Evolutionary conservation across 2,797 vertebrate species (phyloP).

Genomic region (Eulemur rubriventer): DNA sequence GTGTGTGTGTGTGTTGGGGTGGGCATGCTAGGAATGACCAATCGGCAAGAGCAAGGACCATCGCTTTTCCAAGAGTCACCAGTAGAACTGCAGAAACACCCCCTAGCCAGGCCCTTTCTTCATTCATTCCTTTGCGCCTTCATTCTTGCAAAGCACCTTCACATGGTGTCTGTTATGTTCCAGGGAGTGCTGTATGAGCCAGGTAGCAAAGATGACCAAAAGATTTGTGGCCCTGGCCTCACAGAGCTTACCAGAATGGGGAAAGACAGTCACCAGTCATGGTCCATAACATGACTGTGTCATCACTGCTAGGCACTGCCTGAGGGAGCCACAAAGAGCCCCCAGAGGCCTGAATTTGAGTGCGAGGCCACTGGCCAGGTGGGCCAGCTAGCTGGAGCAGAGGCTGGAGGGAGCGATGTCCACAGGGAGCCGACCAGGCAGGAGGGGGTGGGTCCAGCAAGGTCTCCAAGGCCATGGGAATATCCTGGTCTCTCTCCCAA

Average conservation of each 20-base stretch:
- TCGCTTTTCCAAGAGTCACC: background rate
- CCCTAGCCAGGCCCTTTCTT: background rate
- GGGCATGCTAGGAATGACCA: background rate
- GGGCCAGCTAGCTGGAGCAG: background rate
- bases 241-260: background rate
- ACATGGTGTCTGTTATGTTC: background rate
- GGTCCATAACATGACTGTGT: background rate
- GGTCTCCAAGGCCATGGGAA: background rate
- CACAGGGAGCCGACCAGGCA: rapidly evolving
- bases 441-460: background rate
- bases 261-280: no score
- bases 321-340: no score
- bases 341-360: background rate
- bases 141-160: background rate
- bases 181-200: background rate
- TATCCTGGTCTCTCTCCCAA: background rate
- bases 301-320: rapidly evolving
- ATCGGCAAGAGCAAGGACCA: background rate
- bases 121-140: background rate
- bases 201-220: background rate
- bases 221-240: background rate
- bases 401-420: rapidly evolving
- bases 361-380: background rate
- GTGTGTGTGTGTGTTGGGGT: background rate
- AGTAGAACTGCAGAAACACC: background rate